phyloP scores from a whole-genome alignment of 2,113 vertebrate species.

The Smithornis capensis region DNA sequence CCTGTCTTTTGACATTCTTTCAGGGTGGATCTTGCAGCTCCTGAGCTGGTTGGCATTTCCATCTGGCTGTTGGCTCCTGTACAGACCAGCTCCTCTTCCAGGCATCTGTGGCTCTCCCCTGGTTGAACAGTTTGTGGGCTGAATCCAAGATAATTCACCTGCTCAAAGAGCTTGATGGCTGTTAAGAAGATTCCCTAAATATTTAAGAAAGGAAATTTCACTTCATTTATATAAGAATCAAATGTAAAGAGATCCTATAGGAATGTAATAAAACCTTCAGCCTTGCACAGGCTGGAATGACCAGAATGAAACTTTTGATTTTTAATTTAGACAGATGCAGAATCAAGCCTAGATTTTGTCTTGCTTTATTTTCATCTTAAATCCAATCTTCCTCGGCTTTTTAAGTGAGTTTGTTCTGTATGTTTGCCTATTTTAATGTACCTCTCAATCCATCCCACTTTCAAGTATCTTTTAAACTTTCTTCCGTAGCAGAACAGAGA shows the following conservation, averaged over 20 bases:
- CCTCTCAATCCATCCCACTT: neutral
- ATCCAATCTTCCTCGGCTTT: neutral
- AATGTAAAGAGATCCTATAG: neutral
- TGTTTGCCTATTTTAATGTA: neutral
- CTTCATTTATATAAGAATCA: neutral
- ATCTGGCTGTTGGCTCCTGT: conserved; percentile 55
- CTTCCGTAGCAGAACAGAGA: neutral
- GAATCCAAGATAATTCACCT: conserved; percentile 5
- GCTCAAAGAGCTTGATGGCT: neutral
- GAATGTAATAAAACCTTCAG: neutral
- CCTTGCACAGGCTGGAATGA: neutral
- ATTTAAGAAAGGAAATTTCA: neutral
- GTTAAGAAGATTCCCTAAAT: neutral
- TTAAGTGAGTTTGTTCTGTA: neutral
- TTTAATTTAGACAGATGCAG: neutral
- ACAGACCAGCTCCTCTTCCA: conserved; percentile 39
- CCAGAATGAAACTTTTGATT: neutral
- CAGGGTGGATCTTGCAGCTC: neutral
- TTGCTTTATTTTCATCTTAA: neutral
- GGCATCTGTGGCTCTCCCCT: conserved; percentile 32
- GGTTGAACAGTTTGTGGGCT: conserved; percentile 1
- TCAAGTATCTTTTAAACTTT: neutral
- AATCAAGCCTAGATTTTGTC: neutral
- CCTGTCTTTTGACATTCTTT: neutral
- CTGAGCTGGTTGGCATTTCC: conserved; percentile 19